A percentile compares a stretch with the other conserved stretches of the same genome.
phyloP scores from a whole-genome alignment of 2,113 vertebrate species.

The Podarcis cretensis region DNA sequence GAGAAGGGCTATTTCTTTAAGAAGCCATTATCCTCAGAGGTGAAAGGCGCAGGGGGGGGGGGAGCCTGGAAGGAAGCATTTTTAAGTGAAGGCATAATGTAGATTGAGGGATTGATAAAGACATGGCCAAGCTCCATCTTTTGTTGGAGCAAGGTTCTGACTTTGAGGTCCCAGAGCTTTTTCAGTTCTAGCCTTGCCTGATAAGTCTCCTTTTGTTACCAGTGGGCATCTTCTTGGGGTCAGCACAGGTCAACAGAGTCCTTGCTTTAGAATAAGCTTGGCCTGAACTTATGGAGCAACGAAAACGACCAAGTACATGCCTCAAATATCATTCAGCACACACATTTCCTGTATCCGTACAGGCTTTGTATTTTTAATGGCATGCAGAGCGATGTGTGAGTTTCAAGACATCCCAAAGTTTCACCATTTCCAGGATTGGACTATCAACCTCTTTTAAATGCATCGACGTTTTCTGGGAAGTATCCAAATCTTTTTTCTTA shows the following conservation, averaged over 20 bases:
- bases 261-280: background rate
- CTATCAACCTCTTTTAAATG: background rate
- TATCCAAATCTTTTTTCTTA: background rate
- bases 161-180: background rate
- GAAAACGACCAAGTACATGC: background rate
- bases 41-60: too few relatives aligned
- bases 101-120: background rate
- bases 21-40: too few relatives aligned
- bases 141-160: background rate
- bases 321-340: background rate
- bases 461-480: constrained; percentile 11
- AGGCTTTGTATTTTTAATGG: background rate
- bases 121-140: background rate
- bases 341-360: background rate
- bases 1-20: background rate
- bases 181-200: background rate
- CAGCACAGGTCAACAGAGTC: too few relatives aligned
- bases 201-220: background rate
- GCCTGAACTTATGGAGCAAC: background rate
- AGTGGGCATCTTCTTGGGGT: background rate
- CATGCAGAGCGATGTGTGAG: background rate
- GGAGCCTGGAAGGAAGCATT: too few relatives aligned
- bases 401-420: background rate
- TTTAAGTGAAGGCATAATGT: background rate
- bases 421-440: background rate